Evolutionary conservation across 2,113 vertebrate genomes (phyloP).

Genomic region (Boulengeromyrus knoepffleri): DNA sequence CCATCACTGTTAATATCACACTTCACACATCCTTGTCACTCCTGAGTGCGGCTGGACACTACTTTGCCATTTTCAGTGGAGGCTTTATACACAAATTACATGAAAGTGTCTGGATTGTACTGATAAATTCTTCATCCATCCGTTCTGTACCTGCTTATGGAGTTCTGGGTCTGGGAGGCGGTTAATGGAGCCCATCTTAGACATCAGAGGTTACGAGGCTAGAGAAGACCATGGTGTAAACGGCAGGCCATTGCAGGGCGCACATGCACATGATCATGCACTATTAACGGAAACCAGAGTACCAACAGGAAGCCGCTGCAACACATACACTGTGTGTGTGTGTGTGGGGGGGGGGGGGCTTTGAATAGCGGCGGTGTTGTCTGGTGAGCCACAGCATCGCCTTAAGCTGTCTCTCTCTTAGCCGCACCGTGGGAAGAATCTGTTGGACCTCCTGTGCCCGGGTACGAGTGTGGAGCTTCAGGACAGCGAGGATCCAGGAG

Average conservation of each 20-base stretch:
- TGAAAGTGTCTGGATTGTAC: not conserved
- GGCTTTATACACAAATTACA: not conserved
- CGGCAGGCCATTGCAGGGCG: not conserved
- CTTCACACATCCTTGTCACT: not conserved
- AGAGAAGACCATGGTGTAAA: not conserved
- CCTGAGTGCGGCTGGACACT: not conserved
- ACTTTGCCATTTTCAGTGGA: not conserved
- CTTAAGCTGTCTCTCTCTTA: constrained; percentile 32
- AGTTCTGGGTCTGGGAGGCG: not conserved
- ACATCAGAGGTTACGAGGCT: not conserved
- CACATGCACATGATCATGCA: not conserved
- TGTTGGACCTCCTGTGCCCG: constrained; percentile 79
- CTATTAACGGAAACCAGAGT: not conserved
- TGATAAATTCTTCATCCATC: not conserved
- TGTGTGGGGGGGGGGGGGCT: not conserved
- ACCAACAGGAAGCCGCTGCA: not conserved
- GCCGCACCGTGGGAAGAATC: constrained; percentile 86
- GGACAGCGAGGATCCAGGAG: constrained; percentile 59
- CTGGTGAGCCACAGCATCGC: not conserved
- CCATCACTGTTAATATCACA: not conserved
- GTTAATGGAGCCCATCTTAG: not conserved
- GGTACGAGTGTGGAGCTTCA: constrained; percentile 85
- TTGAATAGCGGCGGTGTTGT: not conserved
- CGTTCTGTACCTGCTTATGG: not conserved
- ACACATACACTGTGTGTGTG: not conserved